These are phyloP conservation scores for Coptodon rendalli DNA, from an alignment of 2,113 vertebrate genomes.

Conservation along the genomic window DNA sequence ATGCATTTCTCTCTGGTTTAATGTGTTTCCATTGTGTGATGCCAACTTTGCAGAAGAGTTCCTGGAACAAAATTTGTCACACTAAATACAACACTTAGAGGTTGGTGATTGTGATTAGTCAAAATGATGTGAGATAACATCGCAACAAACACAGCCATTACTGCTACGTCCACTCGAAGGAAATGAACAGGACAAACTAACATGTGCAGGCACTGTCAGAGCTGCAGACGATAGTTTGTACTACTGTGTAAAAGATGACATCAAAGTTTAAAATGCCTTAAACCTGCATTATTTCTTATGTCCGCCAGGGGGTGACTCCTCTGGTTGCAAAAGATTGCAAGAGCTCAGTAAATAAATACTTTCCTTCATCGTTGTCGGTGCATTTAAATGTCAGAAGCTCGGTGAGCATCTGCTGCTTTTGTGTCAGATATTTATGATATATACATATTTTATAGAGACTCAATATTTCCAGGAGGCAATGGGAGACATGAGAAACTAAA, in stretches of 20 bases:
- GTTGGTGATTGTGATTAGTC: background rate
- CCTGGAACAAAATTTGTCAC: background rate
- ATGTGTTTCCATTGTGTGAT: background rate
- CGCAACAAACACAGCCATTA: background rate
- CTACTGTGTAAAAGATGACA: background rate
- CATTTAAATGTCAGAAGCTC: background rate
- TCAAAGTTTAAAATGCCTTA: background rate
- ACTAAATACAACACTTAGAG: background rate
- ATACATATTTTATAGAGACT: background rate
- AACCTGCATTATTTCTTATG: background rate
- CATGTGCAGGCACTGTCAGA: background rate
- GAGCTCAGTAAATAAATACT: background rate
- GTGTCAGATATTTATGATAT: background rate
- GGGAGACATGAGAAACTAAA: background rate
- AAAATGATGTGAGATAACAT: background rate
- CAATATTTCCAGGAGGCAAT: background rate
- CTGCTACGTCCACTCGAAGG: background rate
- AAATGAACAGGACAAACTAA: background rate
- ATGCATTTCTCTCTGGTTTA: background rate
- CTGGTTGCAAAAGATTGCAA: background rate
- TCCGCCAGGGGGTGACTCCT: background rate
- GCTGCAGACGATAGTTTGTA: background rate
- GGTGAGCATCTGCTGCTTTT: background rate
- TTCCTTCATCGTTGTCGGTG: background rate
- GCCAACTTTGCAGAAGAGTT: background rate